phyloP scores from a whole-genome alignment of 2,888 invertebrate genomes.

The Macaria liturata region DNA sequence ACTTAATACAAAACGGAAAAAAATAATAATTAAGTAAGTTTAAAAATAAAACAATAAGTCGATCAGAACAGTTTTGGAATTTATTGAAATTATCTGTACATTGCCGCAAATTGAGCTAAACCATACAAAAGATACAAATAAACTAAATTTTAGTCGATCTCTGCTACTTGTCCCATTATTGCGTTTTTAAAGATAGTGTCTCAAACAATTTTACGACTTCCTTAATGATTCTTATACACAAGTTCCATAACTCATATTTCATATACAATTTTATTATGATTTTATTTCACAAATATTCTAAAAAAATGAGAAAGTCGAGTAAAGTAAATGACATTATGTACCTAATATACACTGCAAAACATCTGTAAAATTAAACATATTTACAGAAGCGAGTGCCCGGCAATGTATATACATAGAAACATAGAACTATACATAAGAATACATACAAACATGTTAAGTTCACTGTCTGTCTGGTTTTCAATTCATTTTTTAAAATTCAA shows the following conservation, averaged over 20 bases:
- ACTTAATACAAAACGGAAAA: too few species aligned
- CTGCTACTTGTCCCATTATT: constrained; percentile 10
- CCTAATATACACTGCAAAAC: constrained; percentile 52
- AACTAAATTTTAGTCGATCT: neutral
- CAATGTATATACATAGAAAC: constrained; percentile 19
- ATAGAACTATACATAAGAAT: constrained; percentile 41
- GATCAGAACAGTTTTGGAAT: constrained; percentile 72
- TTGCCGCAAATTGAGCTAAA: constrained; percentile 45
- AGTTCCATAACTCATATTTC: too few species aligned
- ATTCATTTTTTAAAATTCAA: constrained; percentile 50
- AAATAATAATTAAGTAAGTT: too few species aligned
- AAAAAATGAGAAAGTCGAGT: constrained; percentile 32
- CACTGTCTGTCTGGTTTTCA: constrained; percentile 58
- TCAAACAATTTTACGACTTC: too few species aligned
- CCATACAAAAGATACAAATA: neutral
- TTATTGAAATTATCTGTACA: constrained; percentile 67
- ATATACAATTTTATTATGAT: too few species aligned
- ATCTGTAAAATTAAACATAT: constrained; percentile 61
- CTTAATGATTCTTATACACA: too few species aligned
- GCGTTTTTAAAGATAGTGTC: too few species aligned
- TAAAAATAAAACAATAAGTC: constrained; percentile 49
- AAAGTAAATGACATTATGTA: constrained; percentile 9
- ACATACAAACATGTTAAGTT: constrained; percentile 42
- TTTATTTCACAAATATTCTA: constrained; percentile 2
- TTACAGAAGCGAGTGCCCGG: constrained; percentile 68